A percentile compares a stretch with the other conserved stretches of the same genome.
Evolutionary conservation across 2,888 invertebrate genomes (phyloP).

Genomic region (Dorcus parallelipipedus): DNA sequence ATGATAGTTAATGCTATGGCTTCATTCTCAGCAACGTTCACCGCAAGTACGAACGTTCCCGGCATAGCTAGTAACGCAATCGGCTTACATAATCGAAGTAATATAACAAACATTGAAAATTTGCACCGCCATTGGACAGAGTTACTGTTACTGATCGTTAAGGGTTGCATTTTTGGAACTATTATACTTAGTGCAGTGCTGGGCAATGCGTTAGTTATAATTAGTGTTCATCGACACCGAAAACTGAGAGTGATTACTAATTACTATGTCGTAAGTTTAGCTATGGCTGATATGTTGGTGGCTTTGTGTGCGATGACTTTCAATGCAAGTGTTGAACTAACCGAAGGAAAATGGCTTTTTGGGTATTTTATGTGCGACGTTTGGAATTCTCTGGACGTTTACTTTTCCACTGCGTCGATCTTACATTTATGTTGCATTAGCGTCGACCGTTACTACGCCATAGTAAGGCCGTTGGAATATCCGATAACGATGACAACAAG

Average conservation of each 20-base stretch:
- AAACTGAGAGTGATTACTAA: constrained; percentile 87
- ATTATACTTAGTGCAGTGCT: constrained; percentile 88
- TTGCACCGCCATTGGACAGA: constrained; percentile 53
- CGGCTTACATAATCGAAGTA: constrained; percentile 33
- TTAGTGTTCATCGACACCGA: constrained; percentile 76
- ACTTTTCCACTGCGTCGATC: constrained; percentile 89
- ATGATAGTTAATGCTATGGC: constrained; percentile 51
- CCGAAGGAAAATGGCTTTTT: constrained; percentile 85
- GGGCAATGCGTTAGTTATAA: constrained; percentile 89
- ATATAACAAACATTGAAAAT: constrained; percentile 41
- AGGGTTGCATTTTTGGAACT: constrained; percentile 75
- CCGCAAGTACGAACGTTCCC: constrained; percentile 38
- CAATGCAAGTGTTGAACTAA: constrained; percentile 80
- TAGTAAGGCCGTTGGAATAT: constrained; percentile 88
- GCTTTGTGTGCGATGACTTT: constrained; percentile 91
- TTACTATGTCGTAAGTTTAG: constrained; percentile 92
- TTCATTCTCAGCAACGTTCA: constrained; percentile 44
- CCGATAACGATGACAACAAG: constrained; percentile 86
- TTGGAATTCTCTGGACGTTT: constrained; percentile 91
- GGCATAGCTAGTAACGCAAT: constrained; percentile 34
- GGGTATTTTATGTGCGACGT: constrained; percentile 89
- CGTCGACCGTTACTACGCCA: constrained; percentile 88
- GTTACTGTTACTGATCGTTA: constrained; percentile 61
- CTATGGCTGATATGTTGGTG: constrained; percentile 90
- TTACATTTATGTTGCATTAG: constrained; percentile 92